These are phyloP conservation scores for Agrilus mali DNA, from an alignment of 2,888 invertebrate species.

Conservation along the genomic window DNA sequence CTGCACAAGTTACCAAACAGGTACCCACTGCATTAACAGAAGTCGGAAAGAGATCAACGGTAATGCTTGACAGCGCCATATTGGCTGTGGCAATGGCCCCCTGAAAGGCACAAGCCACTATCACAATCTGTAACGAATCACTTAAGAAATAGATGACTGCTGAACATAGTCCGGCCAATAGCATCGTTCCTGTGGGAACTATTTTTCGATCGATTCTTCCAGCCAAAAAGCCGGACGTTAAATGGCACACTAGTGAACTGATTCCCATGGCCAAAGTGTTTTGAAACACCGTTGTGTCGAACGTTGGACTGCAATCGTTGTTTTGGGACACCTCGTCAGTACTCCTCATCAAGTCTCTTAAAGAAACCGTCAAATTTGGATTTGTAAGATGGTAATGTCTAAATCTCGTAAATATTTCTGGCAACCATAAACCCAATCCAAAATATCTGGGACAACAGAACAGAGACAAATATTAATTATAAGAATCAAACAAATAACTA, in stretches of 20 bases:
- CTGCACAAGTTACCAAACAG: constrained; percentile 51
- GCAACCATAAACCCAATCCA: constrained; percentile 63
- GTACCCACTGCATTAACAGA: constrained; percentile 46
- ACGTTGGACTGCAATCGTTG: constrained; percentile 36
- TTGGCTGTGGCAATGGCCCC: constrained; percentile 38
- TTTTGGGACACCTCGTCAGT: constrained; percentile 11
- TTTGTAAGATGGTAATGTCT: constrained; percentile 30
- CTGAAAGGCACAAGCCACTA: constrained; percentile 41
- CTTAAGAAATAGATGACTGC: constrained; percentile 46
- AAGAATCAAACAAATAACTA: background rate
- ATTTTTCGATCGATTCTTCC: constrained; percentile 21
- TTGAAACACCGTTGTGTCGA: constrained; percentile 49
- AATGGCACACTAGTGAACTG: constrained; percentile 50
- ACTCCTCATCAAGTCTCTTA: constrained; percentile 31
- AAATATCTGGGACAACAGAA: constrained; percentile 43
- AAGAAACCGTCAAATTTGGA: constrained; percentile 37
- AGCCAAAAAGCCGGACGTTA: constrained; percentile 48
- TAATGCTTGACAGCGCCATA: constrained; percentile 29
- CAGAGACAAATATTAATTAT: background rate
- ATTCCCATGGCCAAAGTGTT: constrained; percentile 54
- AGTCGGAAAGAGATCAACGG: constrained; percentile 30
- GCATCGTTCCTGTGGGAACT: constrained; percentile 16
- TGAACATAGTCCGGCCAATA: constrained; percentile 38
- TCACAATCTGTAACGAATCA: constrained; percentile 40
- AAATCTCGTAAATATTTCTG: constrained; percentile 56